These are phyloP conservation scores for Paraplagusia blochii DNA, from an alignment of 2,113 vertebrate genomes.

Conservation along the genomic window DNA sequence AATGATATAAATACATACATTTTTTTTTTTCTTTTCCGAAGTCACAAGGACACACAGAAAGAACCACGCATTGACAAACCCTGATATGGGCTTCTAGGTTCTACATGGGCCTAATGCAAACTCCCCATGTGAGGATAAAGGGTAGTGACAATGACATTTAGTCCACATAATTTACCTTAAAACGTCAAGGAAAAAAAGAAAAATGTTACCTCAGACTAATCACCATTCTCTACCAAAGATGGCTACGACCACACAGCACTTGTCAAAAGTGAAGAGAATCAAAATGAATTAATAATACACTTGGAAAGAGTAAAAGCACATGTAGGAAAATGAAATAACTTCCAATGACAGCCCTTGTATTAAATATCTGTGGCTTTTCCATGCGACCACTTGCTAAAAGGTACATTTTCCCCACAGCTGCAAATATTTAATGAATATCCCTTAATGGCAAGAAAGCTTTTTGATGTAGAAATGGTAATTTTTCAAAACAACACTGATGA, in stretches of 20 bases:
- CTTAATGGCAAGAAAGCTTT: slow-evolving; percentile 94
- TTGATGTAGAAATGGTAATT: slow-evolving; percentile 98
- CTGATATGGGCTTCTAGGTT: too few species aligned
- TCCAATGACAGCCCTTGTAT: slow-evolving; percentile 69
- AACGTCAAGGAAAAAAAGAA: too few species aligned
- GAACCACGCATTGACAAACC: too few species aligned
- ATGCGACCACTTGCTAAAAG: slow-evolving; percentile 75
- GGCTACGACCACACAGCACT: slow-evolving; percentile 53
- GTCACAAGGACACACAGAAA: too few species aligned
- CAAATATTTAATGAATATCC: slow-evolving; percentile 91
- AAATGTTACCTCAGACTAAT: neutral
- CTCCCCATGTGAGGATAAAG: too few species aligned
- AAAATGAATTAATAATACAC: slow-evolving; percentile 70
- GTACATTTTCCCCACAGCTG: slow-evolving; percentile 82
- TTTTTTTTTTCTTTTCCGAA: too few species aligned
- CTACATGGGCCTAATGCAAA: too few species aligned
- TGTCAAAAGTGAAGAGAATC: slow-evolving; percentile 55
- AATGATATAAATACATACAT: too few species aligned
- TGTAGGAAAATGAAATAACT: slow-evolving; percentile 59
- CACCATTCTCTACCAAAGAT: slow-evolving; percentile 44
- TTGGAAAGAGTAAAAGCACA: slow-evolving; percentile 57
- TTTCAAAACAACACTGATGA: slow-evolving; percentile 94
- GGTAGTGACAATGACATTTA: too few species aligned
- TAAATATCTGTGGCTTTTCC: slow-evolving; percentile 59
- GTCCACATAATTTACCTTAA: too few species aligned